phyloP scores from a whole-genome alignment of 1,140 invertebrate species.

The Uloborus diversus region DNA sequence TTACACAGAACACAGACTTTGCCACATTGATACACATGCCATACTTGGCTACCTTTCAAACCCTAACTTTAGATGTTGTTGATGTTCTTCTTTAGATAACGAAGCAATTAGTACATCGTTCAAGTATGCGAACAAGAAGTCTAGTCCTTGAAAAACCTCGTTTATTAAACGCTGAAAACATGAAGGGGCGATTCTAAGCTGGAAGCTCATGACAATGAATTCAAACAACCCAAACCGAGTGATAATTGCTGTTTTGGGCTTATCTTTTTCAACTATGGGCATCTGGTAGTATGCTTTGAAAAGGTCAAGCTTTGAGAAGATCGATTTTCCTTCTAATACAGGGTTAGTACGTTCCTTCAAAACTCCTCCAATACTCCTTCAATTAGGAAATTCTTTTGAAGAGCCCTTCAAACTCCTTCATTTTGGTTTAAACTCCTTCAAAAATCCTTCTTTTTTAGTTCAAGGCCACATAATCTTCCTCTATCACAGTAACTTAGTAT shows the following conservation, averaged over 20 bases:
- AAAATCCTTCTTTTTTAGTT: too few relatives aligned
- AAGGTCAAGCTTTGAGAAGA: conserved; percentile 60
- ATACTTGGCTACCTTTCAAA: conserved; percentile 48
- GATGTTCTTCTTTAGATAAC: conserved; percentile 61
- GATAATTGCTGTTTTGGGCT: conserved; percentile 54
- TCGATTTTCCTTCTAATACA: conserved; percentile 1
- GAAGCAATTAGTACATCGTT: conserved; percentile 70
- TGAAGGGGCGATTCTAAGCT: conserved; percentile 60
- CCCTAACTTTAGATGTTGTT: conserved; percentile 60
- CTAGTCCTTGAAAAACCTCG: conserved; percentile 51
- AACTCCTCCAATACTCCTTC: too few relatives aligned
- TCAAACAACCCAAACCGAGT: conserved; percentile 61
- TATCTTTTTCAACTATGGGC: conserved; percentile 61
- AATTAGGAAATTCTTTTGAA: too few relatives aligned
- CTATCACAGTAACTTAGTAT: too few relatives aligned
- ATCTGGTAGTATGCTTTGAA: conserved; percentile 57
- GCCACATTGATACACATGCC: conserved; percentile 26
- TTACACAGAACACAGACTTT: conserved; percentile 17
- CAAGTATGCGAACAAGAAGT: conserved; percentile 66
- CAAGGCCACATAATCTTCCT: too few relatives aligned
- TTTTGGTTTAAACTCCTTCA: too few relatives aligned
- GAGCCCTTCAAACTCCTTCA: too few relatives aligned
- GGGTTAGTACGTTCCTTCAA: too few relatives aligned
- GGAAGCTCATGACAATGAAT: conserved; percentile 61
- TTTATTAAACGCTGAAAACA: conserved; percentile 57